These are phyloP conservation scores for Pedetes capensis DNA, from an alignment of 2,113 vertebrate genomes.

Conservation along the genomic window DNA sequence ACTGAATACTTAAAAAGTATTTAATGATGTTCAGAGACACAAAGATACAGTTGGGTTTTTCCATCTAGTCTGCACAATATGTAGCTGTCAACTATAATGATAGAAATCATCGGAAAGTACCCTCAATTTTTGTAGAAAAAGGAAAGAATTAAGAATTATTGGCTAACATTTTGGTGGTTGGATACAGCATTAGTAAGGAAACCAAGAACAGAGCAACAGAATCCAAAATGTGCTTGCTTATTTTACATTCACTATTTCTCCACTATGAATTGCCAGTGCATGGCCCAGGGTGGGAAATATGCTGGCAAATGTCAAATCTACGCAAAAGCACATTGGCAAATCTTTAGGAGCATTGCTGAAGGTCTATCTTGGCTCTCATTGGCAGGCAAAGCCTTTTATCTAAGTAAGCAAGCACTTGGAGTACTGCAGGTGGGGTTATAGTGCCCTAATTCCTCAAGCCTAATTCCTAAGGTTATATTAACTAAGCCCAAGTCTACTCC, in stretches of 20 bases:
- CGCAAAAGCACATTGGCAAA: neutral
- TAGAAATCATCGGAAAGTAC: neutral
- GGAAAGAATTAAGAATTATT: conserved; percentile 45
- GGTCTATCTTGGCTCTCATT: neutral
- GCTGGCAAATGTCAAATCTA: neutral
- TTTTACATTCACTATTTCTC: conserved; percentile 1
- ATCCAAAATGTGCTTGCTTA: neutral
- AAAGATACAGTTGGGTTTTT: conserved; percentile 45
- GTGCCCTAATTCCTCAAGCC: neutral
- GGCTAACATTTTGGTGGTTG: neutral
- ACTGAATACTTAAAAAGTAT: conserved; percentile 28
- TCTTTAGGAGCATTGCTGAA: neutral
- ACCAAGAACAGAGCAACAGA: neutral
- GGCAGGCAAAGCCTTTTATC: neutral
- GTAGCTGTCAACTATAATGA: neutral
- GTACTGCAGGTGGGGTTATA: neutral
- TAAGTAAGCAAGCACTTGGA: neutral
- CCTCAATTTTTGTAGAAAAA: conserved; percentile 38
- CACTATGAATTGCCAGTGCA: neutral
- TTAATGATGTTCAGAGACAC: conserved; percentile 47
- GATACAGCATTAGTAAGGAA: neutral
- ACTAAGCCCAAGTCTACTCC: neutral
- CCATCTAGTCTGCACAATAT: neutral
- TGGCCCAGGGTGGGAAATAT: neutral
- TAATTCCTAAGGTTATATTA: neutral